phyloP scores from a whole-genome alignment of 2,888 invertebrate genomes.

The Heliconius ismenius region DNA sequence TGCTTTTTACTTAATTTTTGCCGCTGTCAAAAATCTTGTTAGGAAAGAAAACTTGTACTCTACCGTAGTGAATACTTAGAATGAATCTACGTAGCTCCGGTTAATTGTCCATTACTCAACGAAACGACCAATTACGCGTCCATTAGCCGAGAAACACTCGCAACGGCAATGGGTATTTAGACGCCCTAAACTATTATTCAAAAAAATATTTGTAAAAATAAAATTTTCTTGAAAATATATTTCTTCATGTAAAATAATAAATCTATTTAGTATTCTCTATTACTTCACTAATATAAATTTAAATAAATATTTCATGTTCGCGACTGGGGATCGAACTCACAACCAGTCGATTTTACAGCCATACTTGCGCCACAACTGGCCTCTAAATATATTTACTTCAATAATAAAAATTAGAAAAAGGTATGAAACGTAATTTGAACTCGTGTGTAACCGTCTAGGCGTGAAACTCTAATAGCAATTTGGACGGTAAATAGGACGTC shows the following conservation, averaged over 20 bases:
- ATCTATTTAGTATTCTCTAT: too few relatives aligned
- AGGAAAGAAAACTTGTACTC: constrained; percentile 36
- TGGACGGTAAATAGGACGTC: constrained; percentile 61
- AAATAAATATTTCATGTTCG: too few relatives aligned
- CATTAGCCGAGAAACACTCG: constrained; percentile 60
- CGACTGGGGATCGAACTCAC: too few relatives aligned
- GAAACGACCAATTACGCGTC: constrained; percentile 77
- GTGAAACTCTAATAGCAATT: constrained; percentile 79
- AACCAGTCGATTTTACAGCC: too few relatives aligned
- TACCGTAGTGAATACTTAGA: constrained; percentile 44
- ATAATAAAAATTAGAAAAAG: not conserved
- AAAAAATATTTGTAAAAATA: not conserved
- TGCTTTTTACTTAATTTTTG: constrained; percentile 11
- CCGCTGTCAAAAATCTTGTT: constrained; percentile 20
- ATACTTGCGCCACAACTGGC: too few relatives aligned
- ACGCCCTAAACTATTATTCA: constrained; percentile 18
- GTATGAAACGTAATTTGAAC: constrained; percentile 17
- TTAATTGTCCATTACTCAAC: constrained; percentile 79
- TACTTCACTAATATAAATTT: too few relatives aligned
- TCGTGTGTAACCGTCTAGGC: constrained; percentile 46
- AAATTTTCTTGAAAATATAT: not conserved
- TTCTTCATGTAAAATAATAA: not conserved
- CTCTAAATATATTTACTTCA: not conserved
- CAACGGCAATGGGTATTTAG: constrained; percentile 26
- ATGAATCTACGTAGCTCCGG: constrained; percentile 49